Percentiles rank a stretch among this genome's conserved stretches.
Evolutionary conservation across 2,113 vertebrate genomes (phyloP).

Genomic region (Pristiophorus japonicus): DNA sequence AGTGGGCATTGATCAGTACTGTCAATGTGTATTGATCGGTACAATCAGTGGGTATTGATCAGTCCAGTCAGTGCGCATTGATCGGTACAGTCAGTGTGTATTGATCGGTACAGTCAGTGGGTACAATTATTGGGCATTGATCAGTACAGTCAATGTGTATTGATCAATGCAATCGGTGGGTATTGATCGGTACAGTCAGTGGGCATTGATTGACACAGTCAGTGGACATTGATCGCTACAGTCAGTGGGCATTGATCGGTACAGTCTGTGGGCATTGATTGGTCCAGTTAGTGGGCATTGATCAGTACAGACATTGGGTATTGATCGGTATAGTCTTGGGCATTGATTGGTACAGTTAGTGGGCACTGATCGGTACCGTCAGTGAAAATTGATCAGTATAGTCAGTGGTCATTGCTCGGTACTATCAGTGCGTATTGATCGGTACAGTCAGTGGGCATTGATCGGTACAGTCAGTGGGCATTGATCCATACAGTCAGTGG

Average conservation of each 20-base stretch:
- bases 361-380: too few species aligned
- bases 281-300: neutral
- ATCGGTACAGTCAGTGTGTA: neutral
- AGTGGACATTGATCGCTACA: neutral
- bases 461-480: neutral
- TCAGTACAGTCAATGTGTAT: neutral
- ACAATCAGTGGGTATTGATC: neutral
- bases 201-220: neutral
- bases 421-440: too few species aligned
- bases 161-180: too few species aligned
- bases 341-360: neutral
- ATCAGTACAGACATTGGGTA: too few species aligned
- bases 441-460: too few species aligned
- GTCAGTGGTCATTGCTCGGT: neutral
- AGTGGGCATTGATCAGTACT: neutral
- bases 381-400: neutral
- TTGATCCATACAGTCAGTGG: neutral
- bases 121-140: neutral
- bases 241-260: neutral
- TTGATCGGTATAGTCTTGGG: neutral
- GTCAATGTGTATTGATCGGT: neutral
- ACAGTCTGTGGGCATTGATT: neutral
- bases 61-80: neutral
- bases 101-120: too few species aligned
- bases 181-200: neutral